phyloP scores from a whole-genome alignment of 1,140 invertebrate genomes.

The Drosophila elegans region DNA sequence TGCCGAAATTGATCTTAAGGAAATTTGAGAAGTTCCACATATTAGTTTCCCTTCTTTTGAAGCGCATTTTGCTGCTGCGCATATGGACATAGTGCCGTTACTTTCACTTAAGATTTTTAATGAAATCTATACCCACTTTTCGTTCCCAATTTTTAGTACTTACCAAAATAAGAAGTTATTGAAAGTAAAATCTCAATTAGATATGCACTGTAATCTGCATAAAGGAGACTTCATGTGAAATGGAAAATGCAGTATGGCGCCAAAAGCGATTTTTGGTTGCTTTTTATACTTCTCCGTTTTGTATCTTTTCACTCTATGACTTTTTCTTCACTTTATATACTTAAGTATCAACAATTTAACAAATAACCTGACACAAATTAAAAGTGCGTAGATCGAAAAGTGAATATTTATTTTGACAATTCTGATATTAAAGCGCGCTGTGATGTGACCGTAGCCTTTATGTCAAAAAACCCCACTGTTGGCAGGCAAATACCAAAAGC shows the following conservation, averaged over 20 bases:
- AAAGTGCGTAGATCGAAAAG: not conserved
- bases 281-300: not conserved
- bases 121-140: no score
- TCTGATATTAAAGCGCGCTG: not conserved
- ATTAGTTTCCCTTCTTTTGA: not conserved
- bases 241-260: not conserved
- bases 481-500: not conserved
- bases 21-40: not conserved
- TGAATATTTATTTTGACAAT: not conserved
- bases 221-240: not conserved
- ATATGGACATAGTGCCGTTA: not conserved
- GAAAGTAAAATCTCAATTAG: not conserved
- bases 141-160: not conserved
- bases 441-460: not conserved
- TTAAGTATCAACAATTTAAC: not conserved
- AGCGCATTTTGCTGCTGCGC: not conserved
- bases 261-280: not conserved
- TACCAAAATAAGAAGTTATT: constrained; percentile 6
- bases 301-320: not conserved
- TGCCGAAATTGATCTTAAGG: not conserved
- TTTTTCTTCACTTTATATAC: not conserved
- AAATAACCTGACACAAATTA: not conserved
- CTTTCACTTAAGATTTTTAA: not conserved
- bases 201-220: constrained; percentile 13
- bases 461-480: not conserved